phyloP scores from a whole-genome alignment of 2,888 invertebrate genomes.

The Vanessa cardui region DNA sequence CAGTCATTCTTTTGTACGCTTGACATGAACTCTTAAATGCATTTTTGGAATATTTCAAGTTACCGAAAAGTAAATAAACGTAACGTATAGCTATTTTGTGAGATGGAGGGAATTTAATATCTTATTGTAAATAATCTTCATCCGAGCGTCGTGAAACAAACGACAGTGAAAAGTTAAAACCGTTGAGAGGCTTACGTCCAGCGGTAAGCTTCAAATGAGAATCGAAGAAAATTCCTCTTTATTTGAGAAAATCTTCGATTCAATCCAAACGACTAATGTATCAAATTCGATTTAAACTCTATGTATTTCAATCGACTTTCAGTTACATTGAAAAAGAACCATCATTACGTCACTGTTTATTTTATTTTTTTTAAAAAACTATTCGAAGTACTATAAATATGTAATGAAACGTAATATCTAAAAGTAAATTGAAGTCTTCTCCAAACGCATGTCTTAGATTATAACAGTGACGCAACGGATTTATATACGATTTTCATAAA shows the following conservation, averaged over 20 bases:
- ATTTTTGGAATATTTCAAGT: neutral
- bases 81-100: neutral
- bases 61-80: neutral
- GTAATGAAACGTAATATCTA: no score
- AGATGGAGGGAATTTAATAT: neutral
- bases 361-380: no score
- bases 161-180: slow-evolving; percentile 43
- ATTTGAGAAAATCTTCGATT: slow-evolving; percentile 26
- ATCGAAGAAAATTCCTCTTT: slow-evolving; percentile 31
- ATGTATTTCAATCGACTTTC: slow-evolving; percentile 6
- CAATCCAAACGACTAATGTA: slow-evolving; percentile 38
- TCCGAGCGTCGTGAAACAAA: slow-evolving; percentile 31
- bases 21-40: neutral
- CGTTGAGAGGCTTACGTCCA: slow-evolving; percentile 40
- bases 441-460: no score
- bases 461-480: no score
- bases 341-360: no score
- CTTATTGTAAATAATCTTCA: slow-evolving; percentile 40
- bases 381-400: no score
- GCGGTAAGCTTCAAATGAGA: slow-evolving; percentile 30
- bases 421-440: no score
- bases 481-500: no score
- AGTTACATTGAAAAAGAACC: no score
- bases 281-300: slow-evolving; percentile 28
- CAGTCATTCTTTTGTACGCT: slow-evolving; percentile 8